Conservation (phyloP, 2,888 invertebrate genomes). For the Euzophera pinguis region DNA sequence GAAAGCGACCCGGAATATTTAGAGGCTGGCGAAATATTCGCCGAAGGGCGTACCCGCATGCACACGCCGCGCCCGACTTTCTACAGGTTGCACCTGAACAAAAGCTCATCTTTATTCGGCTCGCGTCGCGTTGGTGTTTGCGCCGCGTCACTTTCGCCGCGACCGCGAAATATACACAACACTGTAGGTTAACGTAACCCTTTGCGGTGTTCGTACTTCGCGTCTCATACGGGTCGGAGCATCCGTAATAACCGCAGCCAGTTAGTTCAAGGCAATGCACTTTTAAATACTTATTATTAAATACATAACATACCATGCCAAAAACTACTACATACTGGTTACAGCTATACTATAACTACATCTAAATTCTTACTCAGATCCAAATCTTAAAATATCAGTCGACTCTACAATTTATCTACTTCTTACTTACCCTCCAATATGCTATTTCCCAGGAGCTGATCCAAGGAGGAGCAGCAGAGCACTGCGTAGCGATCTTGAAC, state of each 20-base stretch:
- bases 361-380: no score
- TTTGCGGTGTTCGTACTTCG: constrained; percentile 34
- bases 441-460: constrained; percentile 80
- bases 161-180: constrained; percentile 34
- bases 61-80: constrained; percentile 57
- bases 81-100: constrained; percentile 55
- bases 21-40: constrained; percentile 73
- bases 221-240: background rate
- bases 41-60: constrained; percentile 77
- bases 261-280: constrained; percentile 49
- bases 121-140: constrained; percentile 51
- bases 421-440: background rate
- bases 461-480: constrained; percentile 91
- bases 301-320: background rate
- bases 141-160: constrained; percentile 62
- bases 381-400: no score
- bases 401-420: no score
- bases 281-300: constrained; percentile 15
- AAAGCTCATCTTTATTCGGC: constrained; percentile 75
- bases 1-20: constrained; percentile 72
- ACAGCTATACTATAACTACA: no score
- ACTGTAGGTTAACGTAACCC: constrained; percentile 44
- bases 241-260: constrained; percentile 52
- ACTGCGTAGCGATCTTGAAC: constrained; percentile 91
- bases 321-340: no score